phyloP scores from a whole-genome alignment of 2,797 vertebrate species.

The Protosalanx chinensis region DNA sequence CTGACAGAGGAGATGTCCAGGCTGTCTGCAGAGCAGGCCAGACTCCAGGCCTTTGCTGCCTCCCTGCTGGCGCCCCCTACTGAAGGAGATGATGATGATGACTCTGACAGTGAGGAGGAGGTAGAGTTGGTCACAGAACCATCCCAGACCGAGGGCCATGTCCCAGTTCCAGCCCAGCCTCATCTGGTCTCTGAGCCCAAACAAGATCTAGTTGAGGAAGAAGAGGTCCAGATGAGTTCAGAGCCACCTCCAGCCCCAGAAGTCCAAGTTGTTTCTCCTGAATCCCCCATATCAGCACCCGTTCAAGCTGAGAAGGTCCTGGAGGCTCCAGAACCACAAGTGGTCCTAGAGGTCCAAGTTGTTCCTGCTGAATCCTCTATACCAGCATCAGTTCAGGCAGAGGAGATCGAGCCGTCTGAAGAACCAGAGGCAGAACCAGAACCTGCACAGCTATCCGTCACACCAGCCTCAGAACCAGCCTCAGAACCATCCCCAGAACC shows the following conservation, averaged over 20 bases:
- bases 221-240: not conserved
- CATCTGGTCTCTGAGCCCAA: not conserved
- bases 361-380: not conserved
- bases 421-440: not conserved
- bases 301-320: constrained; percentile 20
- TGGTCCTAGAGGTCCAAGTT: constrained; percentile 1
- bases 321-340: constrained; percentile 13
- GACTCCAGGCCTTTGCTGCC: constrained; percentile 76
- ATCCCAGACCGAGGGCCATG: constrained; percentile 21
- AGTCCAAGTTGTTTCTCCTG: not conserved
- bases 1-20: constrained; percentile 65
- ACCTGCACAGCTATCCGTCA: not conserved
- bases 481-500: too few species aligned
- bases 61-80: constrained; percentile 65
- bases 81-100: constrained; percentile 28
- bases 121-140: constrained; percentile 12
- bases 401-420: not conserved
- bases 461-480: constrained; percentile 13
- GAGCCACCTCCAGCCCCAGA: constrained; percentile 16
- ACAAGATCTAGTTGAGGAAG: constrained; percentile 11
- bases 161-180: not conserved
- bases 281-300: not conserved
- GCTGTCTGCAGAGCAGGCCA: constrained; percentile 60
- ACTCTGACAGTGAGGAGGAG: constrained; percentile 18
- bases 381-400: too few species aligned